These are phyloP conservation scores for Mythimna lalbum DNA, from an alignment of 2,888 invertebrate species.

Conservation along the genomic window DNA sequence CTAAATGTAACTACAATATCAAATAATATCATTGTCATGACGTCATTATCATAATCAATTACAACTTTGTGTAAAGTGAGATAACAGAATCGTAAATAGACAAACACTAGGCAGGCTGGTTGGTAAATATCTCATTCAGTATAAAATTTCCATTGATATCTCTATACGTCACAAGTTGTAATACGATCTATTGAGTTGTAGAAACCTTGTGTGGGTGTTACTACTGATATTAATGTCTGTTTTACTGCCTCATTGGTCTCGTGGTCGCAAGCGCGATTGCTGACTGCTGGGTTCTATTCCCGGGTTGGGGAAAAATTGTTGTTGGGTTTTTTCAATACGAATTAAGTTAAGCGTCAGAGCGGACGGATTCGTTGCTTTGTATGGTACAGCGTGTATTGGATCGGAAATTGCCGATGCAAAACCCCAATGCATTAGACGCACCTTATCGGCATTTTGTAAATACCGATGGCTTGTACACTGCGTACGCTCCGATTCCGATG, in stretches of 20 bases:
- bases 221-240: slow-evolving; percentile 4
- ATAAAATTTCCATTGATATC: slow-evolving; percentile 39
- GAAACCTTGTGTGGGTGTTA: slow-evolving; percentile 35
- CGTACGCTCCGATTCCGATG: too few species aligned
- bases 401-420: too few species aligned
- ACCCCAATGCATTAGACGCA: too few species aligned
- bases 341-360: too few species aligned
- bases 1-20: slow-evolving; percentile 15
- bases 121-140: slow-evolving; percentile 32
- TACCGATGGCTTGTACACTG: too few species aligned
- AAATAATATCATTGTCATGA: slow-evolving; percentile 25
- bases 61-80: slow-evolving; percentile 38
- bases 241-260: neutral
- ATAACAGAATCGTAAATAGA: slow-evolving; percentile 41
- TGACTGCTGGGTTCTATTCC: too few species aligned
- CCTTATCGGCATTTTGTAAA: too few species aligned
- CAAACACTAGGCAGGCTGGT: slow-evolving; percentile 21
- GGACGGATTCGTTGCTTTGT: too few species aligned
- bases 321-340: too few species aligned
- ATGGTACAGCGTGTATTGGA: too few species aligned
- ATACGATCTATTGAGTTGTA: slow-evolving; percentile 34
- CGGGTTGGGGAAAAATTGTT: too few species aligned
- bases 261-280: too few species aligned
- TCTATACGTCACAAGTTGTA: slow-evolving; percentile 23
- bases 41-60: slow-evolving; percentile 24